Base-by-base conservation (phyloP, 2,888 invertebrate species). In the Colostygia pectinataria region DNA sequence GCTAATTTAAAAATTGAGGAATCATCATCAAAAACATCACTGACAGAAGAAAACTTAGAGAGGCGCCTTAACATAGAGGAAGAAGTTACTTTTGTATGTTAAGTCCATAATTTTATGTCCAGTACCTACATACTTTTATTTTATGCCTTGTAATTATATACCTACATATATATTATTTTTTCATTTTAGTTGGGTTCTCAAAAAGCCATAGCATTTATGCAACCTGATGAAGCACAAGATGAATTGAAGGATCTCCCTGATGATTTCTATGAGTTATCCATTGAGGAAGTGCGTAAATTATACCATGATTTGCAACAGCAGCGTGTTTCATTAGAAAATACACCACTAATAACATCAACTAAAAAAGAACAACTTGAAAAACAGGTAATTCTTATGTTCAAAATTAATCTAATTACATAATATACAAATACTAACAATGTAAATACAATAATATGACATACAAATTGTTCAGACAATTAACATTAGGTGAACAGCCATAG, bases 191-290 rank as follows among this genome's bases (percentile, higher is more conserved):
- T 95, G 67, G 95, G 95, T 33, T 91, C 92, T 47, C 92, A 95
- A 56, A 94, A 94, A 76, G 96, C 96, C 1, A 87, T 97, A 59
- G 84, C 94, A 13, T 97, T 95, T 74, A 93, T 93, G 53, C 92
- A 92, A 68, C 91, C 93, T 25, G 89, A 92, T 47, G 74, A 80
- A 8, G 66, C 74, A 61, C 85, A 92, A 40, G 72, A 88, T 44
- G 91, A 92, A 20, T 92, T 93, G 57, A 94, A 95, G 39, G 95
- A 97, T 45, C 80, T 95, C 25, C 94, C 95, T 0, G 97, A 98
- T 79, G 95, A 95, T 38, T 98, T 98, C 79, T 98, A 95, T 77
- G 96, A 97, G 55, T 81, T 98, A 29, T 96, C 96, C 1, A 91
- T 96, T 31, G 93, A 94, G 47, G 98, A 98, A 89, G 93, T 97